These are phyloP conservation scores for Peromyscus eremicus DNA, from an alignment of 2,797 vertebrate genomes.

Conservation along the genomic window DNA sequence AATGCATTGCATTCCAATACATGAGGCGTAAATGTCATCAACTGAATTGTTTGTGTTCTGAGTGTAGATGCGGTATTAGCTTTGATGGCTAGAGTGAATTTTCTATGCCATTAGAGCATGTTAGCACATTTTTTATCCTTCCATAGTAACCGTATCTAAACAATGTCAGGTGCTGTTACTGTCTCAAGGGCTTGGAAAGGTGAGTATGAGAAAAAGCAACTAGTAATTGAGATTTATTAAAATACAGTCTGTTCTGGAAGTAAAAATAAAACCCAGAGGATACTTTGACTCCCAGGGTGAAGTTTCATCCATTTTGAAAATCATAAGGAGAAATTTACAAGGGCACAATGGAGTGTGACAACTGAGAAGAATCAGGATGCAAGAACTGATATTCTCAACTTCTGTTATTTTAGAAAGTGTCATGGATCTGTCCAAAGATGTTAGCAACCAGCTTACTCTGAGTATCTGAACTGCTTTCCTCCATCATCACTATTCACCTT, in stretches of 20 bases:
- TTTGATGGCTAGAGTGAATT: background rate
- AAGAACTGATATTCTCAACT: background rate
- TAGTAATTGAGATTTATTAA: background rate
- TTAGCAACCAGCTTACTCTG: conserved; percentile 2
- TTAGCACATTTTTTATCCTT: background rate
- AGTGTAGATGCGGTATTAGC: background rate
- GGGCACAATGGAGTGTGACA: background rate
- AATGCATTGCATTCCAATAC: background rate
- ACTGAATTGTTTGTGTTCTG: background rate
- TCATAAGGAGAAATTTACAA: conserved; percentile 32
- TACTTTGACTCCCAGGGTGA: background rate
- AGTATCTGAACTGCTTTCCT: background rate
- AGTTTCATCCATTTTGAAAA: background rate
- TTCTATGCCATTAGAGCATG: background rate
- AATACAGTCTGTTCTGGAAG: background rate
- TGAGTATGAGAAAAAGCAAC: background rate
- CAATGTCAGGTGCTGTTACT: background rate
- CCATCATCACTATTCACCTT: background rate
- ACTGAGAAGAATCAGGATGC: background rate
- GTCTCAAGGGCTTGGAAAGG: background rate
- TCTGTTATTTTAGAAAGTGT: background rate
- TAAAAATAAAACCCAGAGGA: background rate
- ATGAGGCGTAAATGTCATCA: background rate
- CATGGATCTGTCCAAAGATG: background rate
- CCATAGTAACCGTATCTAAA: background rate